Evolutionary conservation across 2,888 invertebrate species (phyloP).

Genomic region (Herminia tarsipennalis): DNA sequence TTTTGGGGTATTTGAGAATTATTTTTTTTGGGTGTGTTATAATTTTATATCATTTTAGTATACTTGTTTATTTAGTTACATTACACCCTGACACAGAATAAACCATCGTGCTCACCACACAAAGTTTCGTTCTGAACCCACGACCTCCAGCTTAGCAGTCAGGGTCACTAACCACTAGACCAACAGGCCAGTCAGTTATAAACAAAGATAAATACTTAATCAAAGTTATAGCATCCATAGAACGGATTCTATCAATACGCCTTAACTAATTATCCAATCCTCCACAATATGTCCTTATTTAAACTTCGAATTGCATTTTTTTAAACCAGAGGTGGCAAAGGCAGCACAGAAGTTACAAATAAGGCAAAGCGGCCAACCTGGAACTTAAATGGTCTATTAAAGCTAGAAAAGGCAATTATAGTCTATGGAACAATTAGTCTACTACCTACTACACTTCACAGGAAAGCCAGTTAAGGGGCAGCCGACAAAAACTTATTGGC

Average conservation of each 20-base stretch:
- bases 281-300: neutral
- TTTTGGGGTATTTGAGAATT: no score
- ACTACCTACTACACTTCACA: conserved; percentile 9
- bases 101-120: no score
- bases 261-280: conserved; percentile 4
- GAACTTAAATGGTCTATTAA: conserved; percentile 61
- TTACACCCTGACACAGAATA: no score
- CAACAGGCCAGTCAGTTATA: no score
- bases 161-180: no score
- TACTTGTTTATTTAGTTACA: neutral
- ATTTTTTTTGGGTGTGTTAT: no score
- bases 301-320: conserved; percentile 27
- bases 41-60: neutral
- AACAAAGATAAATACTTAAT: no score
- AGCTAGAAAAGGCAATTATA: conserved; percentile 66
- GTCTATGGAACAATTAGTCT: conserved; percentile 64
- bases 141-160: no score
- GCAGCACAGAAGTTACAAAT: conserved; percentile 26
- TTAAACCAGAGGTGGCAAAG: conserved; percentile 41
- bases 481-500: conserved; percentile 17
- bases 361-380: conserved; percentile 35
- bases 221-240: no score
- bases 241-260: no score
- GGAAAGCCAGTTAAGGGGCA: conserved; percentile 5
- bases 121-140: no score